A percentile compares a stretch with the other conserved stretches of the same genome.
These are phyloP conservation scores for Entomobrya proxima DNA, from an alignment of 2,888 invertebrate genomes.

Conservation along the genomic window DNA sequence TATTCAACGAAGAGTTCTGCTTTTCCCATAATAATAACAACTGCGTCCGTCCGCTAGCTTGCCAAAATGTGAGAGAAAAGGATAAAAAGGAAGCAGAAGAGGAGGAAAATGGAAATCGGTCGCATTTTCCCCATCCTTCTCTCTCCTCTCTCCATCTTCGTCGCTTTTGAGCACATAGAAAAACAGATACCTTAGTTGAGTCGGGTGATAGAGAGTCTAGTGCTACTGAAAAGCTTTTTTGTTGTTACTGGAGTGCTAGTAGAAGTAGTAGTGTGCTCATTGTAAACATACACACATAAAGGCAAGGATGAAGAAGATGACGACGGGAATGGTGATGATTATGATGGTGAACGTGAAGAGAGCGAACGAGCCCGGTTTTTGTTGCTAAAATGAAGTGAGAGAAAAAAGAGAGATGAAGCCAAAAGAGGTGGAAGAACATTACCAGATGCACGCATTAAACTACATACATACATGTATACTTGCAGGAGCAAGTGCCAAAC, in stretches of 20 bases:
- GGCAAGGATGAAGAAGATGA: neutral
- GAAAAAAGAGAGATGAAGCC: conserved; percentile 41
- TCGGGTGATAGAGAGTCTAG: neutral
- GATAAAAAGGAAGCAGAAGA: neutral
- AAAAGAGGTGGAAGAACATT: conserved; percentile 59
- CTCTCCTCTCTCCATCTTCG: neutral
- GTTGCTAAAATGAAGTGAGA: conserved; percentile 50
- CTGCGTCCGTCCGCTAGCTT: conserved; percentile 66
- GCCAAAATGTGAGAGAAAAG: conserved; percentile 55
- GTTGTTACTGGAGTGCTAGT: neutral
- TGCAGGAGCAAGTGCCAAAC: neutral
- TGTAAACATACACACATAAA: conserved; percentile 19
- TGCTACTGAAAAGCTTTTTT: conserved; percentile 16
- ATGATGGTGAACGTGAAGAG: conserved; percentile 34
- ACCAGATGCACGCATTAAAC: conserved; percentile 46
- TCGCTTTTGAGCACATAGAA: neutral
- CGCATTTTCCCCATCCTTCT: conserved; percentile 44
- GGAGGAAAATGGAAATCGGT: conserved; percentile 56
- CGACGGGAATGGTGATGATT: neutral
- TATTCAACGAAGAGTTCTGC: neutral
- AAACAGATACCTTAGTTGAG: neutral
- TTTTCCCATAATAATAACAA: conserved; percentile 63
- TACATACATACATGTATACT: neutral
- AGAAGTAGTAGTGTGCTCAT: conserved; percentile 31
- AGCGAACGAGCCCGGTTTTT: conserved; percentile 35